Percentiles rank a stretch among this genome's conserved stretches.
Conservation (phyloP, 37 sponge, comb jelly and placozoan genomes). For the Oopsacas minuta region DNA sequence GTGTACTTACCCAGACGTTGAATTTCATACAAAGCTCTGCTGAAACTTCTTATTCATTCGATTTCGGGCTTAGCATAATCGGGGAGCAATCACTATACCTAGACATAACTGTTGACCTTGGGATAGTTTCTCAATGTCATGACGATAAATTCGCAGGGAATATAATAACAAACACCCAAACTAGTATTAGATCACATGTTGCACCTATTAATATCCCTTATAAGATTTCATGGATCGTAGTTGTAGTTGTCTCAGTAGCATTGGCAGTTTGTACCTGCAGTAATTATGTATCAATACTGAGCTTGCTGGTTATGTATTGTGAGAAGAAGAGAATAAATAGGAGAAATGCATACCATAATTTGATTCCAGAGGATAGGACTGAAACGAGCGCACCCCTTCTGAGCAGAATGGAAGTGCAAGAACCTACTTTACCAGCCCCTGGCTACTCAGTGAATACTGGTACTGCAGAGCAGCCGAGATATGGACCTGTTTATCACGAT, state of each 20-base stretch:
- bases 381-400: no score
- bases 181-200: not conserved
- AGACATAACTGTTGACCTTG: not conserved
- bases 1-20: not conserved
- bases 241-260: not conserved
- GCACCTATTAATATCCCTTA: not conserved
- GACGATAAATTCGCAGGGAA: not conserved
- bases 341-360: not conserved
- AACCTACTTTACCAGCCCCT: not conserved
- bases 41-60: not conserved
- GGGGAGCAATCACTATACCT: not conserved
- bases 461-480: no score
- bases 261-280: not conserved
- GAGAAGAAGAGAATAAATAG: not conserved
- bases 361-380: not conserved
- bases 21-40: not conserved
- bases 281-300: not conserved
- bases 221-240: not conserved
- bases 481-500: no score
- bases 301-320: not conserved
- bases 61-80: not conserved
- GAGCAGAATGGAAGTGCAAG: no score
- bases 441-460: not conserved
- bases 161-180: not conserved
- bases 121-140: not conserved